Percentiles rank a stretch among this genome's conserved stretches.
phyloP scores from a whole-genome alignment of 2,113 vertebrate genomes.

The Pogonocichla stellata region DNA sequence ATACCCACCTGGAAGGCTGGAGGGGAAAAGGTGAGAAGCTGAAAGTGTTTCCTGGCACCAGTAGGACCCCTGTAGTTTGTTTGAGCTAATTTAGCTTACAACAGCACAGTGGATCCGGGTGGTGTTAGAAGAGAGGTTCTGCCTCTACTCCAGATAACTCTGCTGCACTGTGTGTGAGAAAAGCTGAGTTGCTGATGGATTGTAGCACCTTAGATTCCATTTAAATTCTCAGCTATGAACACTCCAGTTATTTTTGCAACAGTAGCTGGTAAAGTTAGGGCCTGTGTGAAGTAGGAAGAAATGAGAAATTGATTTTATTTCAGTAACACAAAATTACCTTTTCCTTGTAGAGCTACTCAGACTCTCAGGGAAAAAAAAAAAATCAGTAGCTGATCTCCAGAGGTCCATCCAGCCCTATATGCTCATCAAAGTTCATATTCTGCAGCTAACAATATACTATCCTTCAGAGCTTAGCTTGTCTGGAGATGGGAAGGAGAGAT shows the following conservation, averaged over 20 bases:
- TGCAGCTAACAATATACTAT: not conserved
- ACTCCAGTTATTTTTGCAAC: constrained; percentile 16
- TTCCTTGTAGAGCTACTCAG: not conserved
- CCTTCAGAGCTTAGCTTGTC: not conserved
- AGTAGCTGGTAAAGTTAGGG: constrained; percentile 15
- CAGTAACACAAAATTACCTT: constrained; percentile 6
- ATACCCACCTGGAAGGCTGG: not conserved
- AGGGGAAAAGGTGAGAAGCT: not conserved
- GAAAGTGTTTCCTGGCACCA: not conserved
- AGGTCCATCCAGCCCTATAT: not conserved
- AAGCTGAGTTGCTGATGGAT: not conserved
- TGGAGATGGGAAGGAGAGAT: not conserved
- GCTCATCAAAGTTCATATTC: not conserved
- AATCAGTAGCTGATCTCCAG: not conserved
- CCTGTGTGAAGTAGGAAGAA: constrained; percentile 16
- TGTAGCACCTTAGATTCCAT: not conserved
- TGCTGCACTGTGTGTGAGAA: not conserved
- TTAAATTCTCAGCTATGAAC: constrained; percentile 17
- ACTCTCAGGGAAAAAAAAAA: not conserved
- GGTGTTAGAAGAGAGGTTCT: not conserved
- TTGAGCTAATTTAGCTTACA: not conserved
- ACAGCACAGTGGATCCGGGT: not conserved
- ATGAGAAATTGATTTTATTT: constrained; percentile 36
- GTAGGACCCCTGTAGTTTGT: fast-evolving
- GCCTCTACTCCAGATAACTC: not conserved